Evolutionary conservation across 2,113 vertebrate species (phyloP).

Genomic region (Chamaetylas fuelleborni): DNA sequence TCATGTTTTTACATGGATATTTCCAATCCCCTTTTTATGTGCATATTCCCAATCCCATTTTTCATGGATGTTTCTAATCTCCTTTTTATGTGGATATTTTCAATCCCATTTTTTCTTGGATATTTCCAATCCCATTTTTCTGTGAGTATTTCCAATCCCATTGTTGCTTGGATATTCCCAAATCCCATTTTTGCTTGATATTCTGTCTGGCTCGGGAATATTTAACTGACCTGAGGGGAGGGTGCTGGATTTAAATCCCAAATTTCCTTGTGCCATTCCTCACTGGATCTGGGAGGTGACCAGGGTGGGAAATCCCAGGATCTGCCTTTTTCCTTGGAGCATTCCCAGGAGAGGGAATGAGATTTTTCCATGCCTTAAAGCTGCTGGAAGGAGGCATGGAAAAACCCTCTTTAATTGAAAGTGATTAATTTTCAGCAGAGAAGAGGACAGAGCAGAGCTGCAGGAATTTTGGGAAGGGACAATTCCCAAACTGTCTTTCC

Average conservation of each 20-base stretch:
- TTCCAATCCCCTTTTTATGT: too few relatives aligned
- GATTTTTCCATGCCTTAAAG: background rate
- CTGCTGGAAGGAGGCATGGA: too few relatives aligned
- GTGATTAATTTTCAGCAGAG: background rate
- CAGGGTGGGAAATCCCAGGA: background rate
- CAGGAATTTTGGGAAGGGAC: too few relatives aligned
- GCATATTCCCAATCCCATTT: too few relatives aligned
- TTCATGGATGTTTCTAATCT: too few relatives aligned
- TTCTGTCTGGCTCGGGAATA: background rate
- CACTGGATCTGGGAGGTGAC: background rate
- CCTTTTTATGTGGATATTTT: too few relatives aligned
- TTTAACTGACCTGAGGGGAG: accelerated
- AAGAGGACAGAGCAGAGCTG: too few relatives aligned
- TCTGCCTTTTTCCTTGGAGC: background rate
- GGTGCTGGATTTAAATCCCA: background rate
- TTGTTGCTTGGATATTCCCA: background rate
- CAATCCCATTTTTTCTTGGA: too few relatives aligned
- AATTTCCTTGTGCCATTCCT: background rate
- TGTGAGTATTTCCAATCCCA: background rate
- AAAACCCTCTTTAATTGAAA: background rate
- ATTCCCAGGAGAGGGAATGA: background rate
- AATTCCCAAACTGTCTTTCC: too few relatives aligned
- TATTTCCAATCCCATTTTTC: background rate
- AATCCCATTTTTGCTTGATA: too few relatives aligned
- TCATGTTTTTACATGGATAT: too few relatives aligned